A percentile compares a stretch with the other conserved stretches of the same genome.
Evolutionary conservation across 2,888 invertebrate species (phyloP).

Genomic region (Melanchra persicariae): DNA sequence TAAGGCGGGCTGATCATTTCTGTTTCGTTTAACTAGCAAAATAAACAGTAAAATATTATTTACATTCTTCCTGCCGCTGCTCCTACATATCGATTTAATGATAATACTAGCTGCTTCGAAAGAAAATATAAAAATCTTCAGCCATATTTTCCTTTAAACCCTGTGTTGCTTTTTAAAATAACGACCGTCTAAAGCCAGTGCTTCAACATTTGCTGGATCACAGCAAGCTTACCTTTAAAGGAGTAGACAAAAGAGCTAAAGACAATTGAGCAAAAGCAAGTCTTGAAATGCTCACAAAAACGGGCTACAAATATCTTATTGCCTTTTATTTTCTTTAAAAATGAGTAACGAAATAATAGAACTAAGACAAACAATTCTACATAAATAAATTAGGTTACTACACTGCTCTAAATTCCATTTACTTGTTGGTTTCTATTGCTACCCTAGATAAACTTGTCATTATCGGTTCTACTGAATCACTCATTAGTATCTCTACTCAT

Average conservation of each 20-base stretch:
- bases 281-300: conserved; percentile 37
- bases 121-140: conserved; percentile 44
- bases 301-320: conserved; percentile 7
- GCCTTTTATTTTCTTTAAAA: neutral
- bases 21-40: conserved; percentile 16
- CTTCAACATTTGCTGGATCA: conserved; percentile 62
- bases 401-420: no score
- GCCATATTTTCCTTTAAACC: conserved; percentile 48
- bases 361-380: neutral
- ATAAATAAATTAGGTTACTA: neutral
- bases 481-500: conserved; percentile 1
- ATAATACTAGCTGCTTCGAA: conserved; percentile 31
- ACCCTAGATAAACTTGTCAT: neutral
- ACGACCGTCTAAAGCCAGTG: conserved; percentile 62
- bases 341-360: conserved; percentile 2
- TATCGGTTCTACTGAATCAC: conserved; percentile 1
- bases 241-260: conserved; percentile 59
- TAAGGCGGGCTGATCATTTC: conserved; percentile 1
- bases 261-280: conserved; percentile 54
- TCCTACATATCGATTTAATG: conserved; percentile 35
- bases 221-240: conserved; percentile 61
- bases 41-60: conserved; percentile 19
- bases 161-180: conserved; percentile 61
- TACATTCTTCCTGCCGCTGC: conserved; percentile 5
- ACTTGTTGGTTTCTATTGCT: neutral